phyloP scores from a whole-genome alignment of 2,113 vertebrate genomes.

The Prietella phreatophila region DNA sequence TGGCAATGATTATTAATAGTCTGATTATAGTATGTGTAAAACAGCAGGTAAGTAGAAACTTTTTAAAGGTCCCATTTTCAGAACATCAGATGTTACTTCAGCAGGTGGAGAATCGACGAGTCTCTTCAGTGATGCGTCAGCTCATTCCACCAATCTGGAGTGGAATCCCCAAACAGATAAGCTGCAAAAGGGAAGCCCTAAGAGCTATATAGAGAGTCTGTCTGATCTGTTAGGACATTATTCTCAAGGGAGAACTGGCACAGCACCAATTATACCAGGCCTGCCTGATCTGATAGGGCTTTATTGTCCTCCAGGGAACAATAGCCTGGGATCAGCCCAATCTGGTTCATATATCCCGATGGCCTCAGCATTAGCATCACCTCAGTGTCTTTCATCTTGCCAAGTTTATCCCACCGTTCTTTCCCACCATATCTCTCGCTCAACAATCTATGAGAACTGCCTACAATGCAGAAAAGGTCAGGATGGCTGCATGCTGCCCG shows the following conservation, averaged over 20 bases:
- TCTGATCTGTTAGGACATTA: constrained; percentile 61
- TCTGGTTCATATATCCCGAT: constrained; percentile 64
- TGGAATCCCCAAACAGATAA: neutral
- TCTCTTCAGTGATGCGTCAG: neutral
- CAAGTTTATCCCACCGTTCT: neutral
- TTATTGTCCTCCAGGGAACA: constrained; percentile 17
- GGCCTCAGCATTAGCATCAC: constrained; percentile 51
- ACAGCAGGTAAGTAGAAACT: neutral
- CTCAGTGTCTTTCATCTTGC: constrained; percentile 30
- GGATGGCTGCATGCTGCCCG: constrained; percentile 40
- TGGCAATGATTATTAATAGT: neutral
- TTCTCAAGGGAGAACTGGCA: constrained; percentile 6
- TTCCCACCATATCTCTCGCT: constrained; percentile 30
- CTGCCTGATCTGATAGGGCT: constrained; percentile 58
- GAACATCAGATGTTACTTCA: constrained; percentile 18
- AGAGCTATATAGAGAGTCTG: constrained; percentile 32
- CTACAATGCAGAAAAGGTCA: constrained; percentile 60
- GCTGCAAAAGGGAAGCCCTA: neutral
- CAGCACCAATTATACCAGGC: constrained; percentile 14
- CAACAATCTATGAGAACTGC: constrained; percentile 70
- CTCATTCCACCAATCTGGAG: constrained; percentile 31
- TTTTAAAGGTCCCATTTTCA: constrained; percentile 9
- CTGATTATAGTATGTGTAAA: neutral
- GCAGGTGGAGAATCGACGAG: constrained; percentile 25
- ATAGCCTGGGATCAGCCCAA: neutral